Conservation (phyloP, 2,888 invertebrate genomes). For the Therioaphis trifolii region DNA sequence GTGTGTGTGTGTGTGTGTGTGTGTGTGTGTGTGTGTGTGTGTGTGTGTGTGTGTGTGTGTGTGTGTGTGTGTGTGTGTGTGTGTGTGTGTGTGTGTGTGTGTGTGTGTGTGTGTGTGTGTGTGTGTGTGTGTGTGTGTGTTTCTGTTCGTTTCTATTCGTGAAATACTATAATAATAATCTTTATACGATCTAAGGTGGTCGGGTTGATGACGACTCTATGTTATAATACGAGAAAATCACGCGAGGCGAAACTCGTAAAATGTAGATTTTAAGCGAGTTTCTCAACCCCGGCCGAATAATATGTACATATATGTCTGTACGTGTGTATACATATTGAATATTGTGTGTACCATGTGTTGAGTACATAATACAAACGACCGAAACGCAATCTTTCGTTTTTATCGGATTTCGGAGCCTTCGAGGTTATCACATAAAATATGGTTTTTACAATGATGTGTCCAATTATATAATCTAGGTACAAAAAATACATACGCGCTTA, state of each 20-base stretch:
- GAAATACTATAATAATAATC: slow-evolving; percentile 43
- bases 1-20: slow-evolving; percentile 18
- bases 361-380: neutral
- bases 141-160: neutral
- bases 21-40: neutral
- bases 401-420: slow-evolving; percentile 1
- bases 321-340: neutral
- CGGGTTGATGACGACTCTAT: slow-evolving; percentile 28
- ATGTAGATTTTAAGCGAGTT: slow-evolving; percentile 47
- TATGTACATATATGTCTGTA: neutral
- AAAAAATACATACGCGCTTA: neutral
- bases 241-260: slow-evolving; percentile 38
- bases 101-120: slow-evolving; percentile 22
- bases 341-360: neutral
- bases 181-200: slow-evolving; percentile 36
- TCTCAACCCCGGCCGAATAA: slow-evolving; percentile 18
- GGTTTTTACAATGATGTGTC: neutral
- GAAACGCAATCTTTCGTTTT: slow-evolving; percentile 33
- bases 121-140: slow-evolving; percentile 1
- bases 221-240: slow-evolving; percentile 23
- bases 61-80: slow-evolving; percentile 13
- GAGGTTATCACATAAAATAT: neutral
- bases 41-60: slow-evolving; percentile 31
- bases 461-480: neutral
- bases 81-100: slow-evolving; percentile 23